Evolutionary conservation across 2,113 vertebrate genomes (phyloP), one percentile per base, ranked within the genome.

Genomic region (Calyptomena viridis): DNA sequence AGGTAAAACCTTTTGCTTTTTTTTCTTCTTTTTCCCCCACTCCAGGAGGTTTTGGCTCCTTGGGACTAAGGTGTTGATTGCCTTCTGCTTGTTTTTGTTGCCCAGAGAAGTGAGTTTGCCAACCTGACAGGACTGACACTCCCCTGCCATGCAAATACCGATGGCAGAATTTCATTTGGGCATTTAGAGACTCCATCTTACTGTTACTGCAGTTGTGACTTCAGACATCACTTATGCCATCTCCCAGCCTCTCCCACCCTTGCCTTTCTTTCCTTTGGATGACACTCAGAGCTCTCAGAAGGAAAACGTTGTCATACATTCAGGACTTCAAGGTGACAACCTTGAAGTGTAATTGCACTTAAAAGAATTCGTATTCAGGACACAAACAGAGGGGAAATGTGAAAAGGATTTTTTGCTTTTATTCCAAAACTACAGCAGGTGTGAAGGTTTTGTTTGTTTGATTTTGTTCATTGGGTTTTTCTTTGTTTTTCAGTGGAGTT

Each of bases 401-500:
- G 39, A 17, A 19, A 23, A 12, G 8, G 5, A 13, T 33, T 25
- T 60, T 90, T 95, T 79, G 25, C 55, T 94, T 97, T 92, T 89
- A 74, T 96, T 95, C 60, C 23, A 82, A 84, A 96, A 22, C 18
- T 96, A 16, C 2, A 27, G 66, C 53, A 94, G 76, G 89, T 95
- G 14, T 55, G 55, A 47, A 31, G 47, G 17, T 14, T 19, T 67
- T 53, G 39, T 37, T 46, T 2, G 4, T 21, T 64, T 83, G 47
- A 27, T 68, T 62, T 75, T 46, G 6, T 30, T 30, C 40, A 31
- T 44, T 52, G 2, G 21, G 20, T 47, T 47, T 46, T 69, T 47
- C 1, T 69, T 63, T 90, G 35, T 24, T 76, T 68, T 31, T 75
- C 20, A 35, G 23, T 53, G 37, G 1, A 2, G 5, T 37, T 63